Conservation (phyloP, 92 coral and sea anemone species). For the Epizoanthus ramosus region DNA sequence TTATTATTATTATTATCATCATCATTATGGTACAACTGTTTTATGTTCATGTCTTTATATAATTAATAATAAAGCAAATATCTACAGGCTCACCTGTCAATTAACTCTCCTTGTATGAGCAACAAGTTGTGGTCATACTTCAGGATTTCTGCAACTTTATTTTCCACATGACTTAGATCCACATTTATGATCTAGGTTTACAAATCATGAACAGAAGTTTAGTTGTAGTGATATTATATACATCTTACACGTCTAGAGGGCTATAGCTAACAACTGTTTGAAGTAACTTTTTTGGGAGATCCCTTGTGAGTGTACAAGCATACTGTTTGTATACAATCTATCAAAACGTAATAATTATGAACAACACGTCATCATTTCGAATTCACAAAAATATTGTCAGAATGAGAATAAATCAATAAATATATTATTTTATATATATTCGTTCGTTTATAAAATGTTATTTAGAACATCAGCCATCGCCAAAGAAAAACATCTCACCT, state of each 20-base stretch:
- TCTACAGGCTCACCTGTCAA: slow-evolving; percentile 73
- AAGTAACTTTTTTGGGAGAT: too few species aligned
- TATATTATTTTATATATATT: not conserved
- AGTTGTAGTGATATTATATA: too few species aligned
- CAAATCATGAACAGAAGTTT: not conserved
- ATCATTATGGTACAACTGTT: not conserved
- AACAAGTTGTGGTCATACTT: slow-evolving; percentile 78
- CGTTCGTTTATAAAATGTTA: not conserved
- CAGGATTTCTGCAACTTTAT: slow-evolving; percentile 83
- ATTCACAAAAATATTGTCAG: not conserved
- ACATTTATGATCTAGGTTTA: slow-evolving; percentile 78
- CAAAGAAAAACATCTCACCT: slow-evolving; percentile 59
- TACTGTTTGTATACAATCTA: too few species aligned
- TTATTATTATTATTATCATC: not conserved
- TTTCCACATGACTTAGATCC: slow-evolving; percentile 91
- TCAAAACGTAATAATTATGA: not conserved
- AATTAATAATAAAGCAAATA: not conserved
- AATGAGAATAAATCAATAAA: too few species aligned
- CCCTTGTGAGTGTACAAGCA: too few species aligned
- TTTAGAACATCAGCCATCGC: not conserved
- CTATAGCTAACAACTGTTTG: too few species aligned
- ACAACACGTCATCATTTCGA: slow-evolving; percentile 57
- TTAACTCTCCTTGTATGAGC: slow-evolving; percentile 93
- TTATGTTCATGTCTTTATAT: not conserved
- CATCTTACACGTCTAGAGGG: too few species aligned